These are phyloP conservation scores for Oscheius onirici DNA, from an alignment of 2,888 invertebrate genomes.

Conservation along the genomic window DNA sequence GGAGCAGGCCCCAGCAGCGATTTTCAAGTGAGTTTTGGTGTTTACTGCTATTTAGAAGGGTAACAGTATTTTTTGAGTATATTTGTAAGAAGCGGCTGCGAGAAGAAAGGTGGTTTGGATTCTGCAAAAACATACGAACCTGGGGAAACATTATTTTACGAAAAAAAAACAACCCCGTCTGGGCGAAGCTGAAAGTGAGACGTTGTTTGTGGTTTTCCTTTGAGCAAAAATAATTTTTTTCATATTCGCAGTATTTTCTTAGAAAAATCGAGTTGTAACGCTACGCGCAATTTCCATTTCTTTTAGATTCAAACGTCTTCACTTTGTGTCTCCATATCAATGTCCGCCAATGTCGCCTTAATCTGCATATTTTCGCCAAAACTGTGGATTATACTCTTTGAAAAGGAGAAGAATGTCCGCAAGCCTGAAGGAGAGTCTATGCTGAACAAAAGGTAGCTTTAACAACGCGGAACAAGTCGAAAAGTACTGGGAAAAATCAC, in stretches of 20 bases:
- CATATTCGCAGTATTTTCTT: no score
- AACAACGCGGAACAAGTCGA: no score
- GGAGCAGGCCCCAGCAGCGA: constrained; percentile 79
- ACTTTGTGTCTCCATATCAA: constrained; percentile 79
- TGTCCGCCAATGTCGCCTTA: constrained; percentile 80
- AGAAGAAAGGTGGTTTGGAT: neutral
- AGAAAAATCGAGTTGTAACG: no score
- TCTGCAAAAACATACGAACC: neutral
- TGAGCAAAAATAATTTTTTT: no score
- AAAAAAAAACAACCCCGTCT: neutral
- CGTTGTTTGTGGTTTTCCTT: no score
- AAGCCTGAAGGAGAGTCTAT: constrained; percentile 68
- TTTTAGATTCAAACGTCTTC: constrained; percentile 80
- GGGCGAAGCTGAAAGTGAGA: no score
- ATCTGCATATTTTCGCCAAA: constrained; percentile 81
- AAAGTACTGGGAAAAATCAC: neutral
- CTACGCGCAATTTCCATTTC: no score
- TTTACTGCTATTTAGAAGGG: neutral
- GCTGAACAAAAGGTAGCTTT: constrained; percentile 59
- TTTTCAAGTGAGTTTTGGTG: constrained; percentile 78
- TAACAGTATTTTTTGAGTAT: no score
- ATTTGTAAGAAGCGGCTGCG: neutral
- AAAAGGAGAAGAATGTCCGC: constrained; percentile 81
- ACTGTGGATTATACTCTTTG: constrained; percentile 81
- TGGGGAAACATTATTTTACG: neutral